Evolutionary conservation across 2,888 invertebrate genomes (phyloP), one percentile per base, ranked within the genome.

Genomic region (Trichopoda pennipes): DNA sequence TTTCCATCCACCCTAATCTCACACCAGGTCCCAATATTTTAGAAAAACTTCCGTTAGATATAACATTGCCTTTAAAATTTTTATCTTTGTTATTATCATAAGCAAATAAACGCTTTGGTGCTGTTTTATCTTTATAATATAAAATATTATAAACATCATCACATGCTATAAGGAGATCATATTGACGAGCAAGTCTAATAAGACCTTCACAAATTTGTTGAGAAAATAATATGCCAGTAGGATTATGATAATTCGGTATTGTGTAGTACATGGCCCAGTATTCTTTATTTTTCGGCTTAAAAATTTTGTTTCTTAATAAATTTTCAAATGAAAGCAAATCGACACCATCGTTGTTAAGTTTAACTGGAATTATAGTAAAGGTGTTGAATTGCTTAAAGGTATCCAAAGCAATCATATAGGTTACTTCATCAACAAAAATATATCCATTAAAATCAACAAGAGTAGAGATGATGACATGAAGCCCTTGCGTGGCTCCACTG

Each of bases 121-220:
- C 89, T 2, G 85, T 86, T 12, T 86, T 88, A 19, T 88, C 87
- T 44, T 88, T 90, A 85, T 93, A 94, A 81, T 91, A 86, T 0
- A 94, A 89, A 21, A 94, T 90, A 86, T 94, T 94, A 85, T 94
- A 94, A 2, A 94, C 93, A 88, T 94, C 94, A 85, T 94, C 94
- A 85, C 93, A 93, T 2, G 92, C 88, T 16, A 94, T 90, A 10
- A 92, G 86, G 16, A 93, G 87, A 49, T 92, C 90, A 80, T 91
- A 89, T 42, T 91, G 88, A 7, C 92, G 88, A 0, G 93, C 92
- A 17, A 93, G 86, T 38, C 88, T 84, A 4, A 93, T 90, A 28
- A 93, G 87, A 19, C 89, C 88, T 44, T 88, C 88, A 70, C 91
- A 92, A 55, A 90, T 88, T 84, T 89, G 92, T 92, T 66, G 3